Percentiles rank a stretch among this genome's conserved stretches.
These are phyloP conservation scores for Andrena trimmerana DNA, from an alignment of 2,888 invertebrate species.

Conservation along the genomic window DNA sequence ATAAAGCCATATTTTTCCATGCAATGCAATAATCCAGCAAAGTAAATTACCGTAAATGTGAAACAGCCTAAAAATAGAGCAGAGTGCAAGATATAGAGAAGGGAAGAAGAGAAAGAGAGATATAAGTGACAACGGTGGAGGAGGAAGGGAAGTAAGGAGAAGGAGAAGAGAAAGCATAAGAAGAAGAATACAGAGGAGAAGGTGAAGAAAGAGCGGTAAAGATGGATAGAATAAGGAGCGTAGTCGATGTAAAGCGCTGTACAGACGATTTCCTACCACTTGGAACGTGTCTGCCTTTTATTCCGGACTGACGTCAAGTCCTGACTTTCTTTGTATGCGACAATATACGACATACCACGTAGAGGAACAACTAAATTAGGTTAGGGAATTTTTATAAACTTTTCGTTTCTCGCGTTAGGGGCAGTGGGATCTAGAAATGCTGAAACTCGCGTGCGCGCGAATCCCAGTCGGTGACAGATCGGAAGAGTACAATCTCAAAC, in stretches of 20 bases:
- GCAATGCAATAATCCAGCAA: constrained; percentile 83
- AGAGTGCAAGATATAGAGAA: constrained; percentile 76
- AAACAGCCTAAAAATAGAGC: constrained; percentile 75
- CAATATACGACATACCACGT: constrained; percentile 70
- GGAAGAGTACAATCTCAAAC: not conserved
- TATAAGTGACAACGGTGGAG: not conserved
- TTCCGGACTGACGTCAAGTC: constrained; percentile 71
- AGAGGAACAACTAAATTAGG: constrained; percentile 65
- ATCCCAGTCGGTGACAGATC: not conserved
- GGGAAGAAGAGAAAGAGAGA: not conserved
- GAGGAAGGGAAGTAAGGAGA: not conserved
- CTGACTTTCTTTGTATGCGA: constrained; percentile 72
- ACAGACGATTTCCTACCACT: constrained; percentile 66
- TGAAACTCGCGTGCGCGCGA: constrained; percentile 18
- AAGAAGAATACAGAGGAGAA: not conserved
- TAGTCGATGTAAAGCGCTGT: constrained; percentile 57
- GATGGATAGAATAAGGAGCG: constrained; percentile 34
- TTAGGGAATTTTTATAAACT: constrained; percentile 63
- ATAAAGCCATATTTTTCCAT: constrained; percentile 85
- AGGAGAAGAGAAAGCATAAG: constrained; percentile 15
- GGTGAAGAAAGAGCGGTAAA: not conserved
- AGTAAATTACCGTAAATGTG: constrained; percentile 74
- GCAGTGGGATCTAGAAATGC: not conserved
- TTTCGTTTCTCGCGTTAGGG: constrained; percentile 56
- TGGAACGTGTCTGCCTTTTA: constrained; percentile 71